These are phyloP conservation scores for Xenentodon cancila DNA, from an alignment of 2,797 vertebrate genomes.

Conservation along the genomic window DNA sequence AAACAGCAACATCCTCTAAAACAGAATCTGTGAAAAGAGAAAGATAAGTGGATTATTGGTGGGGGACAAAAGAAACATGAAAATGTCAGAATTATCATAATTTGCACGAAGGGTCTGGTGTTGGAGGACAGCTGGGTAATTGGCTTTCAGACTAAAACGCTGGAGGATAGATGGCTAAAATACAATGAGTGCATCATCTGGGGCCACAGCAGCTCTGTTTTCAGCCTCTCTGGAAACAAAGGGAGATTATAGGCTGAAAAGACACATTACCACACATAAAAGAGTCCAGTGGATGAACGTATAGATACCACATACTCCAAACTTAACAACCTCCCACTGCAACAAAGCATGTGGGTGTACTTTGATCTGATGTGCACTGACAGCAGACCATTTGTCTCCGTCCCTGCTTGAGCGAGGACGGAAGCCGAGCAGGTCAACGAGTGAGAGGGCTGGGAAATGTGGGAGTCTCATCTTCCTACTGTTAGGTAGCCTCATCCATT, in stretches of 20 bases:
- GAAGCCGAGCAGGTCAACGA: not conserved
- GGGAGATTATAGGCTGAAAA: constrained; percentile 21
- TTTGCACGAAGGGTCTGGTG: constrained; percentile 34
- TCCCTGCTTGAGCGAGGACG: not conserved
- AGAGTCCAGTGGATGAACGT: not conserved
- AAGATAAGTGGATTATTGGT: constrained; percentile 40
- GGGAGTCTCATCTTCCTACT: too few relatives aligned
- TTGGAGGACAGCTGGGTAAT: constrained; percentile 31
- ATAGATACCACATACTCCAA: not conserved
- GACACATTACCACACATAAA: not conserved
- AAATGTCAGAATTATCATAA: constrained; percentile 48
- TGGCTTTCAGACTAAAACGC: constrained; percentile 36
- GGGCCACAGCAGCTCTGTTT: constrained; percentile 5
- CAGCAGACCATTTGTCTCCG: not conserved
- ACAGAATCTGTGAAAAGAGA: constrained; percentile 42
- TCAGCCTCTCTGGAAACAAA: constrained; percentile 9
- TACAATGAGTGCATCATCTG: constrained; percentile 8
- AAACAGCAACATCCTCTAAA: constrained; percentile 49
- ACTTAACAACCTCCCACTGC: too few relatives aligned
- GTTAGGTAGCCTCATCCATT: not conserved
- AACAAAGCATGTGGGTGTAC: not conserved
- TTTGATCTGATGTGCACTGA: constrained; percentile 6
- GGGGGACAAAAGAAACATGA: constrained; percentile 40
- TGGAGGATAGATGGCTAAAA: constrained; percentile 15
- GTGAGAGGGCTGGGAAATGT: not conserved